These are phyloP conservation scores for Paratilapia polleni DNA, from an alignment of 2,113 vertebrate genomes.

Conservation along the genomic window DNA sequence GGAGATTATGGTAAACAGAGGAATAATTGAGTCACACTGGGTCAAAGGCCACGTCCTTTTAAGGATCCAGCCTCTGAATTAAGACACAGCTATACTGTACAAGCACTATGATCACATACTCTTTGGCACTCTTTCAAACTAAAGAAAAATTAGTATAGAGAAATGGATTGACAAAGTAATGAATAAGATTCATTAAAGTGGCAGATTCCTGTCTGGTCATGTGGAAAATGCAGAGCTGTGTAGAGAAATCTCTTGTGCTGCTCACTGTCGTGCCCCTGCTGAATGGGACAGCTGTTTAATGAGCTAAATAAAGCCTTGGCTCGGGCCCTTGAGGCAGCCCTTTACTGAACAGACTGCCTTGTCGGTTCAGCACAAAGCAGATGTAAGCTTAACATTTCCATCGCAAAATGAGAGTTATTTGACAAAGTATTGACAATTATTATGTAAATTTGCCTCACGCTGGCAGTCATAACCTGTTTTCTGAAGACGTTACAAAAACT, in stretches of 20 bases:
- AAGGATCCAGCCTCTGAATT: neutral
- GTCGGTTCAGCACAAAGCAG: conserved; percentile 55
- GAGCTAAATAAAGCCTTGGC: conserved; percentile 75
- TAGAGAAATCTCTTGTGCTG: conserved; percentile 51
- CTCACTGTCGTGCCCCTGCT: conserved; percentile 43
- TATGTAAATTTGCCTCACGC: conserved; percentile 34
- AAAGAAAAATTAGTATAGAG: neutral
- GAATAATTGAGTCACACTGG: conserved; percentile 20
- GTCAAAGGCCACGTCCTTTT: neutral
- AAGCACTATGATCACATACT: neutral
- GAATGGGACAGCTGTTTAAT: conserved; percentile 76
- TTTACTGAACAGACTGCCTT: conserved; percentile 51
- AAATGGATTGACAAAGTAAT: neutral
- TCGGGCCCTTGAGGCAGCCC: conserved; percentile 47
- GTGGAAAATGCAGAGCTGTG: conserved; percentile 45
- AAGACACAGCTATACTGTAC: conserved; percentile 1
- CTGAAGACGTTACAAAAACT: conserved; percentile 9
- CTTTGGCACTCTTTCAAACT: neutral
- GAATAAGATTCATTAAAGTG: conserved; percentile 25
- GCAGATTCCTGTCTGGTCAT: conserved; percentile 40
- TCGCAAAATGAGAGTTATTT: conserved; percentile 33
- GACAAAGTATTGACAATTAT: conserved; percentile 34
- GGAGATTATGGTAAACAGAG: conserved; percentile 58
- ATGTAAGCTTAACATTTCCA: conserved; percentile 40
- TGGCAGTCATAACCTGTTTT: conserved; percentile 25